A percentile compares a stretch with the other conserved stretches of the same genome.
Conservation (phyloP, 2,888 invertebrate species). For the Mechanitis messenoides region DNA sequence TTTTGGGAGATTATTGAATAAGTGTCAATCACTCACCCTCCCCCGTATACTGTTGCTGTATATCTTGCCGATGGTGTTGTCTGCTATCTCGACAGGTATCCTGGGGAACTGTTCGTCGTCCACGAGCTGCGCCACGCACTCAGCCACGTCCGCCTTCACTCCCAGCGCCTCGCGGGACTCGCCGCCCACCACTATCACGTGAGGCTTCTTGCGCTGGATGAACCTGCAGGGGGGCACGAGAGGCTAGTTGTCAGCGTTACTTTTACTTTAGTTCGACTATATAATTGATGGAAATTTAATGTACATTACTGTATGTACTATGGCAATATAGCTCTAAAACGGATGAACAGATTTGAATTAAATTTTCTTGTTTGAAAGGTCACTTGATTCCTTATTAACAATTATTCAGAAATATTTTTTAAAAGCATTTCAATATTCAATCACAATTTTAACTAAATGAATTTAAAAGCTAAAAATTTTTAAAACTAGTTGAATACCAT, state of each 20-base stretch:
- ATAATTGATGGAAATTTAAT: too few relatives aligned
- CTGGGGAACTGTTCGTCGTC: conserved; percentile 91
- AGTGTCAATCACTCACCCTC: conserved; percentile 55
- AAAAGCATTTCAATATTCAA: too few relatives aligned
- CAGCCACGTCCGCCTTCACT: conserved; percentile 86
- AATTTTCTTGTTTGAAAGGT: too few relatives aligned
- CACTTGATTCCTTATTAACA: too few relatives aligned
- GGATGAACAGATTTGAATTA: neutral
- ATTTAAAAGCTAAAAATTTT: too few relatives aligned
- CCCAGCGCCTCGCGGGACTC: conserved; percentile 92
- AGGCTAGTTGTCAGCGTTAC: too few relatives aligned
- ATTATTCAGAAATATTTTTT: too few relatives aligned
- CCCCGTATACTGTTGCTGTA: conserved; percentile 95
- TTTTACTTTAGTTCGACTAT: too few relatives aligned
- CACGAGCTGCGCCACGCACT: conserved; percentile 83
- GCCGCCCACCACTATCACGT: conserved; percentile 93
- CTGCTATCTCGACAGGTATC: conserved; percentile 92
- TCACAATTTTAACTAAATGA: too few relatives aligned
- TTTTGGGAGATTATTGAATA: too few relatives aligned
- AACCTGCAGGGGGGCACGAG: conserved; percentile 75
- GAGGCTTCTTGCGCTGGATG: conserved; percentile 93
- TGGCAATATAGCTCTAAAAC: neutral
- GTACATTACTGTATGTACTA: too few relatives aligned
- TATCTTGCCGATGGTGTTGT: conserved; percentile 94
- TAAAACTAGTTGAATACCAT: too few relatives aligned